Base-by-base conservation (phyloP, 1,140 invertebrate genomes). In the Batillaria attramentaria region DNA sequence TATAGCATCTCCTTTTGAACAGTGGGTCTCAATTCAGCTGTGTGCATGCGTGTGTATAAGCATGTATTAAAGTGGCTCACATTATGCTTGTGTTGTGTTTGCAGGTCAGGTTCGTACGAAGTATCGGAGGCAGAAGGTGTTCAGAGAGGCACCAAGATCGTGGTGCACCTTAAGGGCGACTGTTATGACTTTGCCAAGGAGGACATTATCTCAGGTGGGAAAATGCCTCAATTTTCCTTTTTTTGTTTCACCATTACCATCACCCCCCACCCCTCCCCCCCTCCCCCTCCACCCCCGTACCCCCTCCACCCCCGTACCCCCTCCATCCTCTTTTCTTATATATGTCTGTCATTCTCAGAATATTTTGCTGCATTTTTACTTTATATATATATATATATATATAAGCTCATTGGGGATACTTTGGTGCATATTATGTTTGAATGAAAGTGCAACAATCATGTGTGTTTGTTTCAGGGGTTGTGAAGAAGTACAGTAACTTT, bases 401-500 rank as follows among this genome's bases (percentile, higher is more conserved):
- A 50, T 50, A 13, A 50, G 46, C 24, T 50, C 10, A 13, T 24
- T 24, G 24, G 46, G 24, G 24, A 50, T 50, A 10, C 10, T 50
- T 50, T 13, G 24, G 46, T 50, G 46, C 24, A 50, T 50, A 13
- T 8, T 24, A 50, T 50, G 46, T 24, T 24, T 50, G 46, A 13
- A 50, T 50, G 46, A 13, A 28, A 62, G 8, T n/a, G n/a, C 10
- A n/a, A 28, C 6, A 8, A 16, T 62, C 18, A 13, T 16, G 3
- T 66, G 33, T 66, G 33, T 46, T 81, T 31, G 18, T 81, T 79
- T 31, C 89, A 95, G 95, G 93, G 80, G 94, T 99, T 50, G 96
- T 99, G 57, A 95, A 97, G 85, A 99, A 98, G 89, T 99, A 99
- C 91, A 99, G 97, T 88, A 99, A 98, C 90, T 99, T 99, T 90